Percentiles rank a stretch among this genome's conserved stretches.
These are phyloP conservation scores for Lepidothrix coronata DNA, from an alignment of 2,113 vertebrate species.

Conservation along the genomic window DNA sequence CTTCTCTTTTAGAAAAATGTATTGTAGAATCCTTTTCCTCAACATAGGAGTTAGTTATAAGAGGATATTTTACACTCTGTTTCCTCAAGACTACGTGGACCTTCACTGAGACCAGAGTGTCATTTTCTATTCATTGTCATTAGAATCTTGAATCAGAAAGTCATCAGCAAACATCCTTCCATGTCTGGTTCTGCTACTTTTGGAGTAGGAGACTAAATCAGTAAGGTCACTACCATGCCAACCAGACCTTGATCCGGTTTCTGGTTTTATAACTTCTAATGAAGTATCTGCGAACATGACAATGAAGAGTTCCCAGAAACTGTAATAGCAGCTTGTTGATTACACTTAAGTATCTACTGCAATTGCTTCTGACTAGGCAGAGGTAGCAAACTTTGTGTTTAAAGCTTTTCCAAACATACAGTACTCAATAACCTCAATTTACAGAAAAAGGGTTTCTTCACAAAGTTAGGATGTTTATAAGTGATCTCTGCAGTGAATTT, in stretches of 20 bases:
- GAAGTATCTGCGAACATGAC: not conserved
- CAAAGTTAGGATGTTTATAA: not conserved
- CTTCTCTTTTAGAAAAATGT: not conserved
- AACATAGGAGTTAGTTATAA: not conserved
- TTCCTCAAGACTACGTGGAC: not conserved
- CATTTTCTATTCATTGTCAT: not conserved
- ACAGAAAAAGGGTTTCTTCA: not conserved
- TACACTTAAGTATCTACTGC: not conserved
- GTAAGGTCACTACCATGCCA: not conserved
- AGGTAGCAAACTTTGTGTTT: conserved; percentile 10
- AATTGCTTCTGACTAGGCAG: not conserved
- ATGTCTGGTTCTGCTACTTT: not conserved
- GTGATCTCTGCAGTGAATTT: not conserved
- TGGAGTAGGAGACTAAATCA: not conserved
- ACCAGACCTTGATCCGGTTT: not conserved
- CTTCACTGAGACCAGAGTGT: not conserved
- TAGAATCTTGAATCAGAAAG: not conserved
- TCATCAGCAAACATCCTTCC: not conserved
- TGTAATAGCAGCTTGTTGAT: conserved; percentile 11
- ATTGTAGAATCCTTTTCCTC: not conserved
- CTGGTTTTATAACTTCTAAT: not conserved
- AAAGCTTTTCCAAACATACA: not conserved
- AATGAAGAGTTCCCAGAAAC: not conserved
- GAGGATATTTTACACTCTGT: not conserved
- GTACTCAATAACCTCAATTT: conserved; percentile 20